Evolutionary conservation across 2,113 vertebrate species (phyloP).

Genomic region (Ptilonorhynchus violaceus): DNA sequence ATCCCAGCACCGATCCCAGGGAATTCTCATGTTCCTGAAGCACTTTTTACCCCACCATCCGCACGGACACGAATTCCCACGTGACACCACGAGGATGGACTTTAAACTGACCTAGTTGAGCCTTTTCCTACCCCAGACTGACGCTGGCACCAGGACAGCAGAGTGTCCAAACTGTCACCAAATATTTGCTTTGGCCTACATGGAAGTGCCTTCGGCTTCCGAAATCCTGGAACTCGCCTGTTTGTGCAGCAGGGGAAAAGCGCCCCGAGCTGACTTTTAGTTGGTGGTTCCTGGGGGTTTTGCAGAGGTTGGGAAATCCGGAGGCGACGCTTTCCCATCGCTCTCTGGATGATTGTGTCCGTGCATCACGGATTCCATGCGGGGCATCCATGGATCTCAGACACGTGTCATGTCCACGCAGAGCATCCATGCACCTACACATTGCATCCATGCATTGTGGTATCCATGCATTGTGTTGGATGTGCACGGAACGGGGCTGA

Average conservation of each 20-base stretch:
- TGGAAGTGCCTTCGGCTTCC: not conserved
- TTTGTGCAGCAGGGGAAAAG: not conserved
- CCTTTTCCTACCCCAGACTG: not conserved
- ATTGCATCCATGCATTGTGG: fast-evolving
- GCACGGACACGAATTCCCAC: not conserved
- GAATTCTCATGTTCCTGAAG: not conserved
- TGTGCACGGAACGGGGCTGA: fast-evolving
- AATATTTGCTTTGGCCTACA: slow-evolving; percentile 8
- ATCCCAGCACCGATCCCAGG: not conserved
- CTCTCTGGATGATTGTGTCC: fast-evolving
- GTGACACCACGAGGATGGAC: fast-evolving
- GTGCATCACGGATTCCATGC: fast-evolving
- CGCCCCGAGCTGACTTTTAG: not conserved
- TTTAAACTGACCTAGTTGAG: not conserved
- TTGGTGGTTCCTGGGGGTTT: not conserved
- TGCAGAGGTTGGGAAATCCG: not conserved
- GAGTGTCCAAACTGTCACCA: not conserved
- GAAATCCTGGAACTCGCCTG: not conserved
- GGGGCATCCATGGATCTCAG: fast-evolving
- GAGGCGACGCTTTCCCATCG: not conserved
- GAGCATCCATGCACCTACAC: fast-evolving
- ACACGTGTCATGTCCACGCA: fast-evolving
- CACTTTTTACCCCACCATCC: not conserved
- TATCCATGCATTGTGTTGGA: no score
- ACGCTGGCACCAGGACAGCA: not conserved